Conservation (phyloP, 30 jellyfish, hydroid and myxozoan genomes). For the Cassiopea xamachana region DNA sequence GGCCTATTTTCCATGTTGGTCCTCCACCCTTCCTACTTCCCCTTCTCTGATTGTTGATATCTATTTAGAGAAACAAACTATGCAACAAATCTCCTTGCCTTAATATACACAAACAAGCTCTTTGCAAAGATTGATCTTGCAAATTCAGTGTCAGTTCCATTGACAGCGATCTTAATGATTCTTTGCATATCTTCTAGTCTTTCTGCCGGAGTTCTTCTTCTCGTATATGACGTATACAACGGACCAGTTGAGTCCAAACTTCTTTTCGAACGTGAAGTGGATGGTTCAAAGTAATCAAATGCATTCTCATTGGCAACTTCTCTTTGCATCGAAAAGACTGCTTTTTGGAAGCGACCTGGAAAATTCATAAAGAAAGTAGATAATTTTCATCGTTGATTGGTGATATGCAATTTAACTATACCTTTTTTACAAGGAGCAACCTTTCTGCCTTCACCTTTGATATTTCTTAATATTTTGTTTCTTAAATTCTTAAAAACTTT, state of each 20-base stretch:
- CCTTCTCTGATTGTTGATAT: no score
- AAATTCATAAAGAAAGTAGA: not conserved
- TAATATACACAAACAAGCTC: slow-evolving; percentile 57
- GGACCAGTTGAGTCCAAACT: not conserved
- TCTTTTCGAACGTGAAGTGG: not conserved
- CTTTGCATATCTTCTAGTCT: slow-evolving; percentile 65
- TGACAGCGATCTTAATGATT: slow-evolving; percentile 68
- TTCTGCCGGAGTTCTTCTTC: not conserved
- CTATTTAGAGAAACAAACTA: no score
- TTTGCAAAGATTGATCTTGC: slow-evolving; percentile 89
- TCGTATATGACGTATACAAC: not conserved
- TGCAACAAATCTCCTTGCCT: slow-evolving; percentile 40
- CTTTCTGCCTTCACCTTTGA: no score
- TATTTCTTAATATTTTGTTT: no score
- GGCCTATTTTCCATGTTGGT: no score
- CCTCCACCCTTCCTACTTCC: no score
- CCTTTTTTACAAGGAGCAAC: no score
- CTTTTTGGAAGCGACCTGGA: slow-evolving; percentile 36
- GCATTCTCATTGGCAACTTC: slow-evolving; percentile 54
- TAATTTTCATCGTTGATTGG: not conserved
- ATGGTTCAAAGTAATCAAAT: slow-evolving; percentile 4
- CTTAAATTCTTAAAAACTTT: no score
- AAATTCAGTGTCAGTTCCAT: slow-evolving; percentile 72
- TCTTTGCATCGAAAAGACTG: slow-evolving; percentile 42
- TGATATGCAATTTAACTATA: no score